These are phyloP conservation scores for Latrodectus geometricus DNA, from an alignment of 1,140 invertebrate species.

Conservation along the genomic window DNA sequence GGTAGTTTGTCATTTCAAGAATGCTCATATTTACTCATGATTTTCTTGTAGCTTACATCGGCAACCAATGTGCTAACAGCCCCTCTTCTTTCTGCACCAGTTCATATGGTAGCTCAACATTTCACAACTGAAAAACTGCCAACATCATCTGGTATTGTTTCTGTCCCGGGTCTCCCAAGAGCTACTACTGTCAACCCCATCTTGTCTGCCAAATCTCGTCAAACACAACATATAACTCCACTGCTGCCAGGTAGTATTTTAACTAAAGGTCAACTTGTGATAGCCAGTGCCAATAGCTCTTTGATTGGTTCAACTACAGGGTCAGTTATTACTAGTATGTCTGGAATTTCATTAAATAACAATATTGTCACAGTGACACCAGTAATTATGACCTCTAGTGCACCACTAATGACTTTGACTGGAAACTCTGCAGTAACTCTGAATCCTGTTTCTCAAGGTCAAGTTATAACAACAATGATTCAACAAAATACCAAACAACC, in stretches of 20 bases:
- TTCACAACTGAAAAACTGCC: slow-evolving; percentile 46
- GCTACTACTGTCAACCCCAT: slow-evolving; percentile 7
- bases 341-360: slow-evolving; percentile 35
- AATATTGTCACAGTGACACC: slow-evolving; percentile 53
- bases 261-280: slow-evolving; percentile 45
- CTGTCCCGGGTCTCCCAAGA: slow-evolving; percentile 18
- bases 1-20: too few relatives aligned
- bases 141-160: slow-evolving; percentile 6
- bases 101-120: slow-evolving; percentile 41
- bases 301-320: slow-evolving; percentile 28
- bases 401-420: slow-evolving; percentile 24
- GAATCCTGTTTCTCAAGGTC: slow-evolving; percentile 33
- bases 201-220: slow-evolving; percentile 26
- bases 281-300: slow-evolving; percentile 47
- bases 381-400: slow-evolving; percentile 44
- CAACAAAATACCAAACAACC: slow-evolving; percentile 20
- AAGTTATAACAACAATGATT: slow-evolving; percentile 37
- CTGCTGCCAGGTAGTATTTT: slow-evolving; percentile 25
- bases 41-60: slow-evolving; percentile 32
- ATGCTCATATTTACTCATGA: too few relatives aligned
- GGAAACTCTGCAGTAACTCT: slow-evolving; percentile 23
- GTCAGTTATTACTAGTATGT: slow-evolving; percentile 45
- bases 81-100: slow-evolving; percentile 44
- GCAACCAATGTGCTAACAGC: slow-evolving; percentile 46
- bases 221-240: slow-evolving; percentile 16